Evolutionary conservation across 2,113 vertebrate genomes (phyloP), one percentile per base, ranked within the genome.

Genomic region (Amia ocellicauda): DNA sequence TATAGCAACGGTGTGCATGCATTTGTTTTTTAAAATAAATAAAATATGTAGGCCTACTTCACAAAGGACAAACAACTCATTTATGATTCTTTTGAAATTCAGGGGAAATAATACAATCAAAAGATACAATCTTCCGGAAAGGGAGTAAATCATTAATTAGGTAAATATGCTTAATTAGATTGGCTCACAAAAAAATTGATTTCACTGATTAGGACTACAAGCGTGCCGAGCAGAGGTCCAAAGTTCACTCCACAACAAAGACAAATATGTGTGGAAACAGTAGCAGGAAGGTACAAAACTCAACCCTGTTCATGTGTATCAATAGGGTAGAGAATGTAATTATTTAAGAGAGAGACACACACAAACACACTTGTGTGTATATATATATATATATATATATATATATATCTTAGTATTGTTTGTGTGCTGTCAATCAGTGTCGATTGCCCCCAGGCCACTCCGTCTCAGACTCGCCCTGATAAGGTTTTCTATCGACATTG

Each of bases 401-500:
- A 41, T 41, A 41, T 41, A 41, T 41, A 41, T 41, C 5, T 41
- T 7, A 7, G 13, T 41, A 41, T n/a, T 58, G 49, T 58, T 54
- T 27, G n/a, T n/a, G 24, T 27, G 63, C 45, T 31, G 54, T 43
- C 16, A 43, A 58, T 69, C 68, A 47, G 68, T 14, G 31, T 11
- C 47, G 36, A 54, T 45, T 36, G 49, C 58, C 58, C 49, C 14
- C 28, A 60, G 69, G 60, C 68, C 54, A 49, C 67, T 62, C 65
- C 56, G 64, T 66, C 68, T 73, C 56, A 69, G 64, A 66, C 67
- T 56, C n/a, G 59, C 67, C 62, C 70, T 40, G 73, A 75, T 77
- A 80, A 77, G 75, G 71, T 66, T 70, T 77, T 71, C 66, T 71
- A 70, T 68, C 55, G 57, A 62, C 76, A 76, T 78, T 77, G 78